A percentile compares a stretch with the other conserved stretches of the same genome.
phyloP scores from a whole-genome alignment of 2,797 vertebrate genomes.

The Orestias chungarensis region DNA sequence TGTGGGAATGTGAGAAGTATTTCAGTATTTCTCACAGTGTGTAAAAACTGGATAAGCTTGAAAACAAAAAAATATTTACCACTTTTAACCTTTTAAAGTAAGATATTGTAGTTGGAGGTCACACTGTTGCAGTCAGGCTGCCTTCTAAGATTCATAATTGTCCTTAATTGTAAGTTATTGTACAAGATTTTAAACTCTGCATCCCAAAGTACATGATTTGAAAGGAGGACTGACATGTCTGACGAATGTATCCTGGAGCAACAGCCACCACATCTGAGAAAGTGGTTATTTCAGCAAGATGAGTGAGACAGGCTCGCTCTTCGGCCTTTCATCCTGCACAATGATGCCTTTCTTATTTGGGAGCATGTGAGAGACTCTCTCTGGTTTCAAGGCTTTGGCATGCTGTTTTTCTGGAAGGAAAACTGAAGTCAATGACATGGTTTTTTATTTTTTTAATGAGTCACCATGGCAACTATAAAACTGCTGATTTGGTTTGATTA shows the following conservation, averaged over 20 bases:
- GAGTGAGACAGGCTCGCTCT: neutral
- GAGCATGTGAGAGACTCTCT: conserved; percentile 45
- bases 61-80: neutral
- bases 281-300: conserved; percentile 22
- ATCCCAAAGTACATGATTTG: conserved; percentile 30
- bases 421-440: conserved; percentile 54
- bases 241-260: conserved; percentile 33
- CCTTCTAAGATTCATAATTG: conserved; percentile 4
- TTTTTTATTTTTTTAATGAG: conserved; percentile 31
- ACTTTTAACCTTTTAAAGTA: conserved; percentile 3
- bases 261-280: conserved; percentile 29
- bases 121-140: neutral
- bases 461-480: neutral
- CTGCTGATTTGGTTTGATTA: neutral
- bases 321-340: conserved; percentile 34
- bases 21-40: neutral
- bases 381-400: conserved; percentile 39
- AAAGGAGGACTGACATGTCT: conserved; percentile 23
- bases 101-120: too few relatives aligned
- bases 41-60: neutral
- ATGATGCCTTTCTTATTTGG: conserved; percentile 57
- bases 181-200: conserved; percentile 13
- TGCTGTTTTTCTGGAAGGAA: conserved; percentile 16
- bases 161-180: neutral
- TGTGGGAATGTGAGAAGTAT: too few relatives aligned